A percentile compares a stretch with the other conserved stretches of the same genome.
phyloP scores from a whole-genome alignment of 2,113 vertebrate genomes.

The Heterotis niloticus region DNA sequence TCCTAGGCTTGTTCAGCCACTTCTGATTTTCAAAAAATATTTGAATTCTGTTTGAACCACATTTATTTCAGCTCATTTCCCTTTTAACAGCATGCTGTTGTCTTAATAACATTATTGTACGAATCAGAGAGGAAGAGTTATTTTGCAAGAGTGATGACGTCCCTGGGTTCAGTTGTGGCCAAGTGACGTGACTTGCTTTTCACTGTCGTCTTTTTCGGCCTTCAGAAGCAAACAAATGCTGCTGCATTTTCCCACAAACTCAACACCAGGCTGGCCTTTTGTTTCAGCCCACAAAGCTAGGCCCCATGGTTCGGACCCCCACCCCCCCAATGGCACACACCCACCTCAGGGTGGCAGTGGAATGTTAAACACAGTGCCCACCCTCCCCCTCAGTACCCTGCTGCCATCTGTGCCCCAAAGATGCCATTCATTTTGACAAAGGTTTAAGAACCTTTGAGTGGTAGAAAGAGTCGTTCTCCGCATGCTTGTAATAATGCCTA shows the following conservation, averaged over 20 bases:
- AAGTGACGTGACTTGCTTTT: neutral
- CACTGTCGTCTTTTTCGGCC: neutral
- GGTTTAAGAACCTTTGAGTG: neutral
- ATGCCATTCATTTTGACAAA: neutral
- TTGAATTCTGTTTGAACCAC: too few relatives aligned
- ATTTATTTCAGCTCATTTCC: too few relatives aligned
- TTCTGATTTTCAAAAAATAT: too few relatives aligned
- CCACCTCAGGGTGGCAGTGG: neutral
- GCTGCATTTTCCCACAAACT: constrained; percentile 26
- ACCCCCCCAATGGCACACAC: neutral
- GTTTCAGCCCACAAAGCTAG: constrained; percentile 22
- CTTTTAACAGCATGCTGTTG: constrained; percentile 32
- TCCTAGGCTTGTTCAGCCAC: too few relatives aligned
- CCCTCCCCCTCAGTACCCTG: neutral
- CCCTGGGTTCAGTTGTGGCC: too few relatives aligned
- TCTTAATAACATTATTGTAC: too few relatives aligned
- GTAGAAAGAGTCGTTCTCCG: neutral
- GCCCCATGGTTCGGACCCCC: neutral
- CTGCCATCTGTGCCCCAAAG: constrained; percentile 8
- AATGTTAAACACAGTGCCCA: constrained; percentile 1
- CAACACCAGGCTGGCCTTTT: constrained; percentile 23
- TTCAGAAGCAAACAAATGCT: constrained; percentile 28
- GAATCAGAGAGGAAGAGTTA: too few relatives aligned
- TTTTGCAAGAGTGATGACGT: neutral
- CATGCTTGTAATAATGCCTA: neutral